Evolutionary conservation across 2,888 invertebrate species (phyloP), one percentile per base, ranked within the genome.

Genomic region (Calameuta idolon): DNA sequence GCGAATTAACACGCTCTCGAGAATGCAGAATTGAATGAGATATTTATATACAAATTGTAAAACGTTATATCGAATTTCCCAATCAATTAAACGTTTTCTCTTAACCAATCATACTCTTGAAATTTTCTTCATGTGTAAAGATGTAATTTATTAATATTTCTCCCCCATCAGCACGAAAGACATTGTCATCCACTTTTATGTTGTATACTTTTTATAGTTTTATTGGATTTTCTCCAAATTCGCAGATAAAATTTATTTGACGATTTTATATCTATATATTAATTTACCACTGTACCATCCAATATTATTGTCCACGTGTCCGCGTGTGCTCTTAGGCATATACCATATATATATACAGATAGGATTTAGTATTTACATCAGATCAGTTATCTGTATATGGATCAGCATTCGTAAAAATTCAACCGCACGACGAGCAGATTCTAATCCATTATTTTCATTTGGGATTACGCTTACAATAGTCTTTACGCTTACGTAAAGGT

Each of bases 351-450:
- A 40, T 40, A 15, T 12, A 4, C 3, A 15, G 23, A 55, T 35
- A 76, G 77, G 81, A 81, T 83, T 83, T 81, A 77, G 78, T 76
- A 81, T 85, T 86, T 85, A 83, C 85, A 83, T 85, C 82, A 69
- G 35, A 78, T 79, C 23, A 23, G 55, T 23, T 55, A 83, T 85
- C 86, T 81, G 78, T 55, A 23, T 81, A 23, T 81, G 69, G 78
- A 40, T 85, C 85, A 80, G 79, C 69, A 76, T 82, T 81, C 81
- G 83, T 76, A 81, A 83, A 85, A 84, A 84, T 80, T 80, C 79
- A 68, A 31, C 69, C 69, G 71, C 34, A 86, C 86, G 85, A 85
- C 84, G 55, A 84, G 77, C 40, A 75, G 80, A 77, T 80, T 77
- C 80, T 80, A 78, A 81, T 77, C 77, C 78, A 75, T 74, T 84